Conservation (phyloP, 2,797 vertebrate species). For the Simalia tracyae region DNA sequence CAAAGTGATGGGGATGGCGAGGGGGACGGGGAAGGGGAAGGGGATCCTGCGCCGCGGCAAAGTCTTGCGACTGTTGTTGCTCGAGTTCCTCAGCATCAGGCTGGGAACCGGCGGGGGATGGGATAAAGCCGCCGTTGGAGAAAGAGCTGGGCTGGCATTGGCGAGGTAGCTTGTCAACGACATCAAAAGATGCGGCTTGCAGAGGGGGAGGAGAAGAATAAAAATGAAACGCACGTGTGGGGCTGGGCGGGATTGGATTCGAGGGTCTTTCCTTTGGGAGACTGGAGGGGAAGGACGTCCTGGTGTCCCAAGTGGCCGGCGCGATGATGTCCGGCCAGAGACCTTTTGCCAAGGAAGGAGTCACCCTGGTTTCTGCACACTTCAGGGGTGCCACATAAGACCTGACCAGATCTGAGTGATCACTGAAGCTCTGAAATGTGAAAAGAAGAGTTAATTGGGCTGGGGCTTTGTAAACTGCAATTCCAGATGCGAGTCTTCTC, state of each 20-base stretch:
- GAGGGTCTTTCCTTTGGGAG: neutral
- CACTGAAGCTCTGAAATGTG: neutral
- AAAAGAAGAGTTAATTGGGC: neutral
- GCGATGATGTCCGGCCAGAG: neutral
- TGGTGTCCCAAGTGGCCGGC: neutral
- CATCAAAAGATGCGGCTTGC: neutral
- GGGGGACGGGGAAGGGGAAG: neutral
- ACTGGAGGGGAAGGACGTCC: neutral
- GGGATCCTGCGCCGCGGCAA: neutral
- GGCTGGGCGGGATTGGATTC: neutral
- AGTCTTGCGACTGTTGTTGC: neutral
- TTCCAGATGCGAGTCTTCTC: neutral
- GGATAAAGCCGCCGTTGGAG: neutral
- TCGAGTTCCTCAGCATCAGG: neutral
- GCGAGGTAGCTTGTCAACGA: neutral
- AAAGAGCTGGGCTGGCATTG: neutral
- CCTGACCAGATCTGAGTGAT: neutral
- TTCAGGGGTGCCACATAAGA: neutral
- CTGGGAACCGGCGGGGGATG: neutral
- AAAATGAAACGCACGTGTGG: neutral
- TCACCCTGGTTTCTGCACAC: neutral
- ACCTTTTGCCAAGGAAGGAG: neutral
- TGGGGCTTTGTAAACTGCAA: neutral
- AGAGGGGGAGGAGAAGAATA: neutral
- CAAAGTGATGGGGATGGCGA: conserved; percentile 16